Evolutionary conservation across 2,113 vertebrate genomes (phyloP), one percentile per base, ranked within the genome.

Genomic region (Seriola quinqueradiata): DNA sequence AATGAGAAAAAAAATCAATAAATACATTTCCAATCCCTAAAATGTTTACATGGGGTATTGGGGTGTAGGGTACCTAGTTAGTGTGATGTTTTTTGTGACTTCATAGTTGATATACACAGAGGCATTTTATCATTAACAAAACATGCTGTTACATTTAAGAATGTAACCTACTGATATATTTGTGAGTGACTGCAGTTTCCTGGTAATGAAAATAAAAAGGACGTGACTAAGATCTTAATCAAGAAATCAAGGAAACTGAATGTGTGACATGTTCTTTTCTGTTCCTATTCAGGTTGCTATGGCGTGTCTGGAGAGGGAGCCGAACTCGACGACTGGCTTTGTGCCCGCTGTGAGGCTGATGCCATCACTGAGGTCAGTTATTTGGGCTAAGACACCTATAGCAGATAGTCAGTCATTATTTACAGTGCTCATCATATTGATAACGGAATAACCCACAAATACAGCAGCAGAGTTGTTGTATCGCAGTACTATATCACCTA

Each of bases 271-370:
- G 3, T 69, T 28, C 16, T 17, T 50, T 66, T 86, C 28, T 66
- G 25, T 72, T 50, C 32, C 46, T 54, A 17, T 34, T 38, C 70
- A 99, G 98, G 98, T 93, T 99, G 98, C 89, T 99, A 99, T 0
- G 98, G 98, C 0, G 95, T 99, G 0, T 93, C 96, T 17, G 96
- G 34, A 4, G 90, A 95, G 16, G 95, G 96, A 59, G 95, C 95
- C 16, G 95, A 95, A 73, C 94, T 95, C 2, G 95, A 96, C 23
- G 94, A 95, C 63, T 99, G 98, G 98, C 94, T 96, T 87, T 99
- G 98, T 75, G 95, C 97, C 61, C 96, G 98, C 63, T 99, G 98
- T 90, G 94, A 97, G 68, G 98, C 96, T 54, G 95, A 96, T 58
- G 98, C 98, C 17, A 88, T 96, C 79, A 96, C 96, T 46, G 96